Evolutionary conservation across 2,113 vertebrate genomes (phyloP).

Genomic region (Aramus guarauna): DNA sequence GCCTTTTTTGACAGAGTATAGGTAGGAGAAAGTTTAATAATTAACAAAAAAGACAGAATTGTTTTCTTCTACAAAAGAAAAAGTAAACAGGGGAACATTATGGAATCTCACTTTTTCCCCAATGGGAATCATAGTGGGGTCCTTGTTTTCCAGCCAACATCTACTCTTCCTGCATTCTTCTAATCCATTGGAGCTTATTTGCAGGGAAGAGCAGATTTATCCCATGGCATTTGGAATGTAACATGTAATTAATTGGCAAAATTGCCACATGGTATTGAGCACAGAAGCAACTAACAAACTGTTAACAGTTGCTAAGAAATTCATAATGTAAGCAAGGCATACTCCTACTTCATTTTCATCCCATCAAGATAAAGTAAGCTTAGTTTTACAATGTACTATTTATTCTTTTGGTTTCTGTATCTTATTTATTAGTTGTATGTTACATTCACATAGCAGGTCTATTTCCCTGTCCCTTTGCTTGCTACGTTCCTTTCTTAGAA

Average conservation of each 20-base stretch:
- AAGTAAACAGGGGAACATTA: background rate
- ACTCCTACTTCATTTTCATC: background rate
- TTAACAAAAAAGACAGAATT: background rate
- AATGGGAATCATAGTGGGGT: background rate
- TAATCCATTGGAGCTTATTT: background rate
- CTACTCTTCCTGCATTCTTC: background rate
- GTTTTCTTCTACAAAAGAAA: background rate
- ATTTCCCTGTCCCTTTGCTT: background rate
- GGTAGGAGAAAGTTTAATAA: background rate
- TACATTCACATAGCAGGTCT: background rate
- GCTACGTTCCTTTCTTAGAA: background rate
- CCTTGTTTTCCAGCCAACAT: background rate
- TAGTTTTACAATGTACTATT: background rate
- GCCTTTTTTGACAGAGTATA: background rate
- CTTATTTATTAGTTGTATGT: background rate
- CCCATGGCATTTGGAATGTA: background rate
- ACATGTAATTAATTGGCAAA: background rate
- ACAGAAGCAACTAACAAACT: background rate
- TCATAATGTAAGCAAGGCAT: background rate
- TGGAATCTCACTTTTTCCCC: background rate
- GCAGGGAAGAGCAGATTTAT: background rate
- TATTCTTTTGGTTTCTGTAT: background rate
- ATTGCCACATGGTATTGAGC: background rate
- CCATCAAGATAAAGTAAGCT: background rate
- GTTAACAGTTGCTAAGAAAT: background rate